phyloP scores from a whole-genome alignment of 1,140 invertebrate species.

The Branchinecta lynchi region DNA sequence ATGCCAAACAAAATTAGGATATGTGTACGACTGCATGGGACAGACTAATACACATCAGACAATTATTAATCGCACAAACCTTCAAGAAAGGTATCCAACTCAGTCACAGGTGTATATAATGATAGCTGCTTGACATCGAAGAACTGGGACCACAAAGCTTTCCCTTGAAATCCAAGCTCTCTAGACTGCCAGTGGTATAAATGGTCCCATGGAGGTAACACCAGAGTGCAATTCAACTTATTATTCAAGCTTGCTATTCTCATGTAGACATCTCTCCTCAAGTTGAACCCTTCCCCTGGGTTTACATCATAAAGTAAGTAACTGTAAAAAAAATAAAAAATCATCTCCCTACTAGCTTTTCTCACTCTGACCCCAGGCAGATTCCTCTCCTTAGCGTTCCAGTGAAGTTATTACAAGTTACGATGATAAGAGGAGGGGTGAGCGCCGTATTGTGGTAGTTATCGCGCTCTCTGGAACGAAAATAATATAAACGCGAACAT shows the following conservation, averaged over 20 bases:
- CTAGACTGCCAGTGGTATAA: constrained; percentile 74
- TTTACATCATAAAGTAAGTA: constrained; percentile 86
- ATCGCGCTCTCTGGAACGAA: background rate
- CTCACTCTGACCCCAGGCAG: background rate
- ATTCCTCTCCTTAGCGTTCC: background rate
- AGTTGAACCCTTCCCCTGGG: constrained; percentile 87
- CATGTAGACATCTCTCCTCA: constrained; percentile 87
- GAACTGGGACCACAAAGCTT: constrained; percentile 59
- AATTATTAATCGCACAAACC: constrained; percentile 31
- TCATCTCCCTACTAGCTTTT: background rate
- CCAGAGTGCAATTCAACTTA: constrained; percentile 39
- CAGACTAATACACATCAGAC: background rate
- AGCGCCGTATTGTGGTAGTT: too few relatives aligned
- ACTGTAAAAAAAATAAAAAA: constrained; percentile 30
- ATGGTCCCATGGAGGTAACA: constrained; percentile 77
- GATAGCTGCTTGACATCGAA: constrained; percentile 69
- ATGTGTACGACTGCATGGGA: too few relatives aligned
- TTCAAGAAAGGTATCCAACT: constrained; percentile 64
- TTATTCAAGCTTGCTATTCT: constrained; percentile 65
- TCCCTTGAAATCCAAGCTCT: constrained; percentile 35
- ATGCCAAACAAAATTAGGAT: too few relatives aligned
- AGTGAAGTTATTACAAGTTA: too few relatives aligned
- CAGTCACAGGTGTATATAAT: constrained; percentile 66
- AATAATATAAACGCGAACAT: background rate
- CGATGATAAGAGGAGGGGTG: too few relatives aligned